Evolutionary conservation across 2,888 invertebrate genomes (phyloP), one percentile per base, ranked within the genome.

Genomic region (Hemicrepidius hirtus): DNA sequence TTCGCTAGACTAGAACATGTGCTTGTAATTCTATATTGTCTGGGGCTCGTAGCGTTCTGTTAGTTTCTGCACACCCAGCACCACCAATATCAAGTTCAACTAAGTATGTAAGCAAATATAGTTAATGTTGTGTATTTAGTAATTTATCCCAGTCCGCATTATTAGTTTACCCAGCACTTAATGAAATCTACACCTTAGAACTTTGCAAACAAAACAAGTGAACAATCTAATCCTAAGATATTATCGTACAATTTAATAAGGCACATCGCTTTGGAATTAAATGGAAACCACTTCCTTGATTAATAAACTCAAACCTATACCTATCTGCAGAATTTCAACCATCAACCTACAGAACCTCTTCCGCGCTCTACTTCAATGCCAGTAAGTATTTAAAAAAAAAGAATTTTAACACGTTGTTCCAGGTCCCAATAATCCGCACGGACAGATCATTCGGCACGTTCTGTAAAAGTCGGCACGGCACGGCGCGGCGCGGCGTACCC

Each of bases 161-260:
- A 84, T 84, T 84, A 83, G 83, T 84, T 84, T 84, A 81, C 82
- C 80, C 80, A 82, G 82, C 83, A 83, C 84, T 84, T 84, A 84
- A 84, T 84, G 84, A 83, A 84, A 84, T 84, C 83, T 84, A 84
- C 84, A 83, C 84, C 82, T 83, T 80, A 77, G 77, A 79, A 80
- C 79, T 81, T 76, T 50, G 79, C 77, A 79, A 81, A 81, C 81
- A 82, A 79, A 82, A 79, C 78, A 80, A 82, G 78, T 78, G 81
- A 81, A 81, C 81, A 80, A 79, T 79, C 77, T 82, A 82, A 81
- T 81, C 78, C 73, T 73, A 76, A 73, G 68, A 69, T 73, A 66
- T 60, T 73, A 66, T 63, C 65, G 35, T 72, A 55, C 53, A 72
- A 72, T 63, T 72, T 72, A 72, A 72, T 72, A 72, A 72, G 28